Base-by-base conservation (phyloP, 2,113 vertebrate genomes). In the Sinocyclocheilus grahami region DNA sequence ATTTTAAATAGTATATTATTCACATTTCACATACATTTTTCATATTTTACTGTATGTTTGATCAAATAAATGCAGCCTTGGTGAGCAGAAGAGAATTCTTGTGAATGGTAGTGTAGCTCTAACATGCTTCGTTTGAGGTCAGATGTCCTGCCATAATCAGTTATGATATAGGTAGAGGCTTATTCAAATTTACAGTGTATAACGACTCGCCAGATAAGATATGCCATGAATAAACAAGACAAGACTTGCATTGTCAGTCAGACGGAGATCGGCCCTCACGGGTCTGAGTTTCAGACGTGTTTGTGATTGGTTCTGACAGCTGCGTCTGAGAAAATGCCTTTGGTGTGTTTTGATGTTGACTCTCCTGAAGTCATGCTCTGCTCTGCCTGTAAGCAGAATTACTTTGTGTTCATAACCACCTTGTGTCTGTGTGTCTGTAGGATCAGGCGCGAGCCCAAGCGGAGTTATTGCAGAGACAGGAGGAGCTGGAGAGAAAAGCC, bases 401-500 rank as follows among this genome's bases (percentile, higher is more conserved):
- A 3, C 12, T 22, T 24, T 78, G 22, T 79, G 84, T 79, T 63
- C 42, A 10, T 69, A 12, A 76, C 42, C 4, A 1, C 22, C 3
- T 48, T 65, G 55, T 71, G 53, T 90, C 82, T 80, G 62, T 48
- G 48, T 86, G 24, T 3, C 42, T 84, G 63, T 53, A 98, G 97
- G 97, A 98, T 86, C 95, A 96, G 94, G 93, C 95, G 0, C 92
- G 95, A 90, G 97, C 96, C 60, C 97, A 98, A 89, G 94, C 96
- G 33, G 98, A 99, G 87, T 95, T 99, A 67, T 88, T 99, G 85
- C 97, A 94, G 87, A 96, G 97, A 75, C 98, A 99, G 91, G 97
- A 99, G 92, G 98, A 99, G 90, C 92, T 99, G 92, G 98, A 99
- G 91, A 97, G 94, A 91, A 99, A 99, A 94, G 97, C 97, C 18